phyloP scores from a whole-genome alignment of 2,888 invertebrate genomes.

The Molorchus minor region DNA sequence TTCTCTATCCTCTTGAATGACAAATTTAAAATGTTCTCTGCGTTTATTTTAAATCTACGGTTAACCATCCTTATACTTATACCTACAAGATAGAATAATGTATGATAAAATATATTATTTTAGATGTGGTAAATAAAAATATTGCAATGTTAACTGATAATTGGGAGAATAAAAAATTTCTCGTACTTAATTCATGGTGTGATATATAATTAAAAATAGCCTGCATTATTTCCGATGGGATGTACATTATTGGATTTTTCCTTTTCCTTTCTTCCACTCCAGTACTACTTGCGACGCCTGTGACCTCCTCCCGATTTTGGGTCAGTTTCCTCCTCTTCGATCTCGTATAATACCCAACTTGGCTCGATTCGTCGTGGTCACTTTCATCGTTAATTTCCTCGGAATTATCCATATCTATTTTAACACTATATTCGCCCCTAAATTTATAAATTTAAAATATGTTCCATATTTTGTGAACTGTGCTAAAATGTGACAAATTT shows the following conservation, averaged over 20 bases:
- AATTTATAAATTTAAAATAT: slow-evolving; percentile 29
- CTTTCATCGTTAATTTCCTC: slow-evolving; percentile 49
- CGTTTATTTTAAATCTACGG: slow-evolving; percentile 50
- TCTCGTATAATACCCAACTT: slow-evolving; percentile 35
- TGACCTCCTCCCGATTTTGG: slow-evolving; percentile 41
- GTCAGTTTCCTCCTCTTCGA: slow-evolving; percentile 45
- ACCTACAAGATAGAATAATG: no score
- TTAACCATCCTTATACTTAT: slow-evolving; percentile 52
- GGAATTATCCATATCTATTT: slow-evolving; percentile 35
- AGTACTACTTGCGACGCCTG: slow-evolving; percentile 16
- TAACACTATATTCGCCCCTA: slow-evolving; percentile 11
- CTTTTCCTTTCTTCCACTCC: slow-evolving; percentile 35
- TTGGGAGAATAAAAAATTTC: neutral
- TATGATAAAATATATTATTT: no score
- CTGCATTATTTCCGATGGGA: slow-evolving; percentile 54
- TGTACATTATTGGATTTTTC: slow-evolving; percentile 52
- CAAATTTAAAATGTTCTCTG: slow-evolving; percentile 51
- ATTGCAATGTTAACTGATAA: neutral
- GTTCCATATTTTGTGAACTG: slow-evolving; percentile 31
- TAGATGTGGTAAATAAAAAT: neutral
- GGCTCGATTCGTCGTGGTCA: slow-evolving; percentile 35
- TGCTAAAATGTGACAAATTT: slow-evolving; percentile 34
- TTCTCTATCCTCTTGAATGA: slow-evolving; percentile 48
- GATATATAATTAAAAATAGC: slow-evolving; percentile 51
- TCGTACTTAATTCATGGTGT: slow-evolving; percentile 54